These are phyloP conservation scores for Coptotermes formosanus DNA, from an alignment of 1,140 invertebrate genomes.

Conservation along the genomic window DNA sequence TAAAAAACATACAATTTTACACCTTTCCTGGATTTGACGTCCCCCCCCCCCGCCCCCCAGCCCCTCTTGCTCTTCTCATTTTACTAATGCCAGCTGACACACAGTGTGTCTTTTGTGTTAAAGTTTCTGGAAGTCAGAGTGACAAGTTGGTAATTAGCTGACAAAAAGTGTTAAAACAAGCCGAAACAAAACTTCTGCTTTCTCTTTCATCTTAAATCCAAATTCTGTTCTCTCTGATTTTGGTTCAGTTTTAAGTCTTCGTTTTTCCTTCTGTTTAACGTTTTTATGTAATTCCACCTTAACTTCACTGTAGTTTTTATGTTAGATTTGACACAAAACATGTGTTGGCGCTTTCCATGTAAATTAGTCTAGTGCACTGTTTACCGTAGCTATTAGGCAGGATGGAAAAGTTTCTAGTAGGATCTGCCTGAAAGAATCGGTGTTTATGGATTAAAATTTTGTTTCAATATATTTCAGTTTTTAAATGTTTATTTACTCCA, in stretches of 20 bases:
- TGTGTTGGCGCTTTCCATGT: too few species aligned
- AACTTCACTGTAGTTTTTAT: too few species aligned
- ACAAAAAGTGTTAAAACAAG: constrained; percentile 12
- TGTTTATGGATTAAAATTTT: too few species aligned
- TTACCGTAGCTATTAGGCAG: too few species aligned
- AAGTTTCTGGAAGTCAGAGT: background rate
- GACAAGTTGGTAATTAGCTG: constrained; percentile 2
- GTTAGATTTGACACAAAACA: too few species aligned
- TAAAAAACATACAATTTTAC: background rate
- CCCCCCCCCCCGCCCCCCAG: background rate
- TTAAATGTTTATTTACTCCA: too few species aligned
- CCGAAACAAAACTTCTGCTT: background rate
- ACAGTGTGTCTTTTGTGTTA: background rate
- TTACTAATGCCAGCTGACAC: background rate
- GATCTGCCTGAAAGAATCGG: too few species aligned
- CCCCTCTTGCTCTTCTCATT: background rate
- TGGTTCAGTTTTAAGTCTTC: background rate
- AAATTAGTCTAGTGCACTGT: too few species aligned
- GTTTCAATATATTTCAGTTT: too few species aligned
- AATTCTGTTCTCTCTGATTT: background rate
- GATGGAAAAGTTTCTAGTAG: too few species aligned
- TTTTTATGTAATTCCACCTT: too few species aligned
- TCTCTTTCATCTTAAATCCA: constrained; percentile 5
- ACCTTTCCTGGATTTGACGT: background rate
- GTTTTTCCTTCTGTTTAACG: background rate